phyloP scores from a whole-genome alignment of 2,113 vertebrate species.

The Puma concolor region DNA sequence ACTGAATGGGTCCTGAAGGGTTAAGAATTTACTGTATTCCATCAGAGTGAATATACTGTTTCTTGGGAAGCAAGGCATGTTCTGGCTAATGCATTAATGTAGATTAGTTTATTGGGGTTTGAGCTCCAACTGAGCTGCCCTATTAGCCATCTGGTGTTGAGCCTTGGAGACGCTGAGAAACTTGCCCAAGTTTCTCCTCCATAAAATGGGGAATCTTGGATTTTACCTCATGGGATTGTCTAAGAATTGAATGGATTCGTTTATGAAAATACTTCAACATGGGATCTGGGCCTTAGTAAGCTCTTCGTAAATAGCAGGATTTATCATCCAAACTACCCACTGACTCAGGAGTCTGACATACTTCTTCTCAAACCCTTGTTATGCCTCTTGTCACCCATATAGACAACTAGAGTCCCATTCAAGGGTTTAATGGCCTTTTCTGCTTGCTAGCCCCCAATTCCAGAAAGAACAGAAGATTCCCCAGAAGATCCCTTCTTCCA shows the following conservation, averaged over 20 bases:
- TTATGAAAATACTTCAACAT: not conserved
- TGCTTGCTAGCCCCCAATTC: not conserved
- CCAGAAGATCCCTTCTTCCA: not conserved
- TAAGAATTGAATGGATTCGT: not conserved
- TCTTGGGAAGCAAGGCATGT: not conserved
- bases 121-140: not conserved
- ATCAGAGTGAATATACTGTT: not conserved
- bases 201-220: not conserved
- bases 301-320: constrained; percentile 1
- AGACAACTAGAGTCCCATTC: not conserved
- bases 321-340: not conserved
- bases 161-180: not conserved
- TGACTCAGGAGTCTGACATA: not conserved
- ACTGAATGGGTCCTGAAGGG: not conserved
- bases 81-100: not conserved
- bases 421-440: not conserved
- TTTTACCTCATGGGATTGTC: not conserved
- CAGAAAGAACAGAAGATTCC: not conserved
- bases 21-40: not conserved
- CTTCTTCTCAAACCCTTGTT: not conserved
- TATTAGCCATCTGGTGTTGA: not conserved
- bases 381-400: not conserved
- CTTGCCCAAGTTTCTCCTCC: not conserved
- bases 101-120: not conserved
- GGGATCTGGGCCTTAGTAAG: not conserved